A percentile compares a stretch with the other conserved stretches of the same genome.
Evolutionary conservation across 2,888 invertebrate genomes (phyloP).

Genomic region (Pristionchus fissidentatus): DNA sequence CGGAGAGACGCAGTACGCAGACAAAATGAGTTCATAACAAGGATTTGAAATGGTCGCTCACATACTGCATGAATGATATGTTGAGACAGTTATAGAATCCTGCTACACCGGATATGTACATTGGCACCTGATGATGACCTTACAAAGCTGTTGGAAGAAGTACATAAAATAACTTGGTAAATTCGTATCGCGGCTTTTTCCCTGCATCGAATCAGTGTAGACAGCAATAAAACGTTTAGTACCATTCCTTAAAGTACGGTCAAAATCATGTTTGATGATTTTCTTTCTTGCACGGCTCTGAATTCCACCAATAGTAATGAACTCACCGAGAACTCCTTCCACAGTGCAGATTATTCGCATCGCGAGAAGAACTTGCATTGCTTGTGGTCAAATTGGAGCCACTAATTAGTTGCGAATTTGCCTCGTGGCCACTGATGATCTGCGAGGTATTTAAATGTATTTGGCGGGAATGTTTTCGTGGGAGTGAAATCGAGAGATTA

Average conservation of each 20-base stretch:
- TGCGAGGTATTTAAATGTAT: too few relatives aligned
- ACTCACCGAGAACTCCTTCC: not conserved
- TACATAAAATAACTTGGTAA: not conserved
- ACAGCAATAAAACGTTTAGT: not conserved
- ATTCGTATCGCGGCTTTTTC: not conserved
- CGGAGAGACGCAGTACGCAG: too few relatives aligned
- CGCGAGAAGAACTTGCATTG: too few relatives aligned
- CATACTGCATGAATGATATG: not conserved
- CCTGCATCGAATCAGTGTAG: not conserved
- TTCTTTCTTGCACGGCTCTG: too few relatives aligned
- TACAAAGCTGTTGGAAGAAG: not conserved
- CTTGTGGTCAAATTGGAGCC: too few relatives aligned
- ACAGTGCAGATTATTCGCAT: not conserved
- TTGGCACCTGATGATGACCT: not conserved
- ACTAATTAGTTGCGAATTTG: too few relatives aligned
- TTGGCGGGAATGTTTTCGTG: too few relatives aligned
- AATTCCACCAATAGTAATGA: too few relatives aligned
- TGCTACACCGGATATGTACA: not conserved
- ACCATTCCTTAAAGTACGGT: not conserved
- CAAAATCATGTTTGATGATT: not conserved
- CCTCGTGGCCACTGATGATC: too few relatives aligned
- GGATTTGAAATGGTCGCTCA: too few relatives aligned
- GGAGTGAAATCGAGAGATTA: too few relatives aligned
- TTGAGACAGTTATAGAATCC: not conserved
- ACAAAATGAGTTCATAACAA: too few relatives aligned